Conservation (phyloP, 1,140 invertebrate genomes). For the Lasioglossum albipes region DNA sequence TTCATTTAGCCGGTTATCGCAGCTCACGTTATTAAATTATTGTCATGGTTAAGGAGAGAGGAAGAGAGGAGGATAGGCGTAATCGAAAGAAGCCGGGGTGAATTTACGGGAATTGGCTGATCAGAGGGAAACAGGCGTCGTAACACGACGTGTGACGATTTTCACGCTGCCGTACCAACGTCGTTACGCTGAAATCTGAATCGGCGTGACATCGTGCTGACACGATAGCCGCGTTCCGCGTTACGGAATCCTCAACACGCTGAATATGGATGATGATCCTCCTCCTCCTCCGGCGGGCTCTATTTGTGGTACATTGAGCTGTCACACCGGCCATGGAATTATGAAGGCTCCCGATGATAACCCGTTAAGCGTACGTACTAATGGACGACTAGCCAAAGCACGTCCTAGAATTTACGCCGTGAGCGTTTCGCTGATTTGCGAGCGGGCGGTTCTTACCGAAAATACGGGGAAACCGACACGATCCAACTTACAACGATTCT, state of each 20-base stretch:
- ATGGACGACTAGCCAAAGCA: slow-evolving; percentile 50
- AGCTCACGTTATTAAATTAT: neutral
- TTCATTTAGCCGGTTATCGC: neutral
- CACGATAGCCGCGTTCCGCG: slow-evolving; percentile 65
- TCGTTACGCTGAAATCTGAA: slow-evolving; percentile 62
- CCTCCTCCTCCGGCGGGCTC: slow-evolving; percentile 51
- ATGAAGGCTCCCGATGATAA: slow-evolving; percentile 70
- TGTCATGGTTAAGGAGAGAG: neutral
- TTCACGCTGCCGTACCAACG: slow-evolving; percentile 54
- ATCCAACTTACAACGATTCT: too few species aligned
- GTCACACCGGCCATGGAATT: slow-evolving; percentile 68
- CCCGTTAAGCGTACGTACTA: slow-evolving; percentile 68
- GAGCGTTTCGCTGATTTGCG: too few species aligned
- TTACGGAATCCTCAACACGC: slow-evolving; percentile 63
- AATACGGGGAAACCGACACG: too few species aligned
- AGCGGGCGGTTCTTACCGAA: too few species aligned
- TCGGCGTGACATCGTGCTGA: slow-evolving; percentile 63
- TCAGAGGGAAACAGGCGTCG: slow-evolving; percentile 13
- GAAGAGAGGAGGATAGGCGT: neutral
- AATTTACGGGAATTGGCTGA: slow-evolving; percentile 5
- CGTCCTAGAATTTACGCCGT: slow-evolving; percentile 27
- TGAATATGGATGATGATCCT: slow-evolving; percentile 75
- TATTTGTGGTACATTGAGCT: slow-evolving; percentile 73
- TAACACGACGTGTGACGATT: slow-evolving; percentile 51
- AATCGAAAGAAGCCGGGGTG: neutral